Evolutionary conservation across 2,797 vertebrate genomes (phyloP), one percentile per base, ranked within the genome.

Genomic region (Urophycis tenuis): DNA sequence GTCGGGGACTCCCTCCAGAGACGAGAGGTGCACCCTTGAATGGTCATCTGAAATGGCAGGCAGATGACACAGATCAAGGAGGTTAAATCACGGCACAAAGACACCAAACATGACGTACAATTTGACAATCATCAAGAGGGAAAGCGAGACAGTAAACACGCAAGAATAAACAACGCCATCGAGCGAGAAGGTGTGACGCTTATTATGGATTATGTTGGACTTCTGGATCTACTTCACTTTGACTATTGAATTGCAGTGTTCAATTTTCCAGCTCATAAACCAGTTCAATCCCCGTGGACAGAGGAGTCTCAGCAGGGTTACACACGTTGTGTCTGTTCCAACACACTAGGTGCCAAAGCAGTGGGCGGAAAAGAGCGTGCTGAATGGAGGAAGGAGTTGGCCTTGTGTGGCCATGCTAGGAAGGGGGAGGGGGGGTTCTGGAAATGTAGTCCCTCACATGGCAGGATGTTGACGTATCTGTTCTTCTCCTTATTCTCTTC

Each of bases 401-500:
- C 22, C 25, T 25, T 60, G 53, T 60, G 53, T 25, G 53, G 53
- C 25, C 22, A 19, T 22, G 9, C 71, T 19, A n/a, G n/a, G n/a
- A n/a, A n/a, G n/a, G n/a, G n/a, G n/a, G n/a, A n/a, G 17, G 33
- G 72, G 71, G 31, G n/a, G 30, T 79, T 3, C n/a, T 70, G 15
- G 60, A 41, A 30, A 2, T 75, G 74, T 67, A n/a, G 32, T 82
- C 49, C 89, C 96, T 90, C 91, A 99, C 97, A 99, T 83, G 97
- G 97, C 81, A 99, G 91, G 89, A 99, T 99, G 92, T 99, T 99
- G 82, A 99, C 95, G 0, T 99, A 99, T 94, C 97, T 91, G 91
- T 99, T 99, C 92, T 99, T 99, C 92, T 99, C 97, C 89, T 98
- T 99, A 89, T 99, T 99, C 92, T 99, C 97, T 82, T 99, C 97